phyloP scores from a whole-genome alignment of 30 jellyfish, hydroid and myxozoan genomes.

The Pelagia noctiluca region DNA sequence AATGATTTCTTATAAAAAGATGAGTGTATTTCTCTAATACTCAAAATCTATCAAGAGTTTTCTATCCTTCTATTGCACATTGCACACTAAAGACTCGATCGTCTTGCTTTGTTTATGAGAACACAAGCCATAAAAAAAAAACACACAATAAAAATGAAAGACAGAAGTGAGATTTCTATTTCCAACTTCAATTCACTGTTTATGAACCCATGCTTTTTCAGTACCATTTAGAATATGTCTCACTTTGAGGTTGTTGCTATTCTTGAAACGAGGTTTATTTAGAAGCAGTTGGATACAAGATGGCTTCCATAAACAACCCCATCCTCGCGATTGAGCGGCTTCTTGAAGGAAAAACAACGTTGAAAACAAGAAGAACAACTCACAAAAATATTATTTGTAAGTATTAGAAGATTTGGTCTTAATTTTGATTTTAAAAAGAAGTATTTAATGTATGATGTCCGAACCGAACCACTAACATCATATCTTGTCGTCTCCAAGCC shows the following conservation, averaged over 20 bases:
- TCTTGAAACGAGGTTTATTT: not conserved
- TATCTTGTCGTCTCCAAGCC: too few relatives aligned
- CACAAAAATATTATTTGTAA: slow-evolving; percentile 75
- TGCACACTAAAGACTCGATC: too few relatives aligned
- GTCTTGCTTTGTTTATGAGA: not conserved
- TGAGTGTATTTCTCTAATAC: slow-evolving; percentile 52
- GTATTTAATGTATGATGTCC: too few relatives aligned
- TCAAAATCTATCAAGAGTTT: slow-evolving; percentile 11
- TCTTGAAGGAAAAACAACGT: slow-evolving; percentile 75
- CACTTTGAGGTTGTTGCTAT: slow-evolving; percentile 25
- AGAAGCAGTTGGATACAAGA: slow-evolving; percentile 36
- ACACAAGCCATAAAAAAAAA: too few relatives aligned
- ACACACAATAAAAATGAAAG: too few relatives aligned
- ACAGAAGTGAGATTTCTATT: not conserved
- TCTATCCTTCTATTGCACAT: too few relatives aligned
- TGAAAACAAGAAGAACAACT: slow-evolving; percentile 61
- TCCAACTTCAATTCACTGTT: not conserved
- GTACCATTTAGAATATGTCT: too few relatives aligned
- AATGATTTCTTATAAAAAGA: too few relatives aligned
- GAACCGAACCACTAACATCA: too few relatives aligned
- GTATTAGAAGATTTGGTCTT: too few relatives aligned
- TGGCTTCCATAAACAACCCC: slow-evolving; percentile 65
- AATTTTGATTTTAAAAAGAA: too few relatives aligned
- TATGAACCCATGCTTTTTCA: too few relatives aligned
- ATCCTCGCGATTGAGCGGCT: slow-evolving; percentile 67